Percentiles rank a stretch among this genome's conserved stretches.
These are phyloP conservation scores for Myzus persicae DNA, from an alignment of 1,140 invertebrate species.

Conservation along the genomic window DNA sequence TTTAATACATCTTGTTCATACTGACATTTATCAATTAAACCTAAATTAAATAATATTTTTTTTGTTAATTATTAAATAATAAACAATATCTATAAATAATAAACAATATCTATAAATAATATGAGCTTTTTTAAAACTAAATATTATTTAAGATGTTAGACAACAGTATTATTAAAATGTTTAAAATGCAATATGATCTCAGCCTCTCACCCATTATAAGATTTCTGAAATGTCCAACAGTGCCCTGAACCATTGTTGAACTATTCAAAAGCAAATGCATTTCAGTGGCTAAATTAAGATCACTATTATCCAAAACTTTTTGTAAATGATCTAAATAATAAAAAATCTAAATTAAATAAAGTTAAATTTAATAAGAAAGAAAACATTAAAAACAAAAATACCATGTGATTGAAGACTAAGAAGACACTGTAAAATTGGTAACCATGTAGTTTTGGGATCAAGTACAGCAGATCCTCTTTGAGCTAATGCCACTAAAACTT, in stretches of 20 bases:
- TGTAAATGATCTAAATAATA: conserved; percentile 59
- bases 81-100: background rate
- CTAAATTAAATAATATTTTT: conserved; percentile 58
- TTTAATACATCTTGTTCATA: conserved; percentile 62
- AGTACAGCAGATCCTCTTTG: conserved; percentile 61
- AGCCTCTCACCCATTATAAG: conserved; percentile 62
- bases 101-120: background rate
- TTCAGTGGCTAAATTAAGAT: conserved; percentile 63
- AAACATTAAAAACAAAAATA: conserved; percentile 38
- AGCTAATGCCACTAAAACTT: conserved; percentile 62
- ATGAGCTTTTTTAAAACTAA: background rate
- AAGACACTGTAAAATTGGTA: conserved; percentile 62
- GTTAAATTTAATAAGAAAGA: background rate
- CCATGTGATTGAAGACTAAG: conserved; percentile 62
- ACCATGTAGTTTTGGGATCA: conserved; percentile 62
- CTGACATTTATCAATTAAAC: conserved; percentile 63
- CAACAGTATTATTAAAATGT: background rate
- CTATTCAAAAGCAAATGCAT: conserved; percentile 62
- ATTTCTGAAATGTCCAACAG: conserved; percentile 62
- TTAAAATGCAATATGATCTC: background rate
- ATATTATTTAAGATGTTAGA: background rate
- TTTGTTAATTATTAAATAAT: background rate
- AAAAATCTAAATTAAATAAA: background rate
- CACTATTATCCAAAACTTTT: conserved; percentile 62
- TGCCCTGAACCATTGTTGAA: conserved; percentile 60